These are phyloP conservation scores for Cheilosia vernalis DNA, from an alignment of 2,888 invertebrate genomes.

Conservation along the genomic window DNA sequence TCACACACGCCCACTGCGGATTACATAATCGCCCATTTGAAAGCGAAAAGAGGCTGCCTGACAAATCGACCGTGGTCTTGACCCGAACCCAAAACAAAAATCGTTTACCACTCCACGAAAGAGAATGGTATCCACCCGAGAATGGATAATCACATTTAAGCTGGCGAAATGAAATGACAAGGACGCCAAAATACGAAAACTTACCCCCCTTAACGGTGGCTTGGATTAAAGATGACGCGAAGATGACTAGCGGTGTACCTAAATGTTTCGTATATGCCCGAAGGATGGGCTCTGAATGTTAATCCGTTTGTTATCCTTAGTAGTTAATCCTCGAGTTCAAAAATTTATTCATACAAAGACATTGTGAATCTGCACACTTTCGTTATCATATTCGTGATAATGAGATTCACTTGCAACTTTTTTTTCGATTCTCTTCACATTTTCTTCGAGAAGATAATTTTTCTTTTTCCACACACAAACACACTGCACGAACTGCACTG, in stretches of 20 bases:
- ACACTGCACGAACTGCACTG: slow-evolving; percentile 10
- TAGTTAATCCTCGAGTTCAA: slow-evolving; percentile 67
- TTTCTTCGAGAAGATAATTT: slow-evolving; percentile 13
- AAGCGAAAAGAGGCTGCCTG: slow-evolving; percentile 35
- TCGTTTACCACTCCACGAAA: neutral
- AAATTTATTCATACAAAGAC: slow-evolving; percentile 33
- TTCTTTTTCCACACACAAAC: slow-evolving; percentile 6
- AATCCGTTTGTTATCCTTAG: slow-evolving; percentile 72
- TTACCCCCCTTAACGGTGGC: slow-evolving; percentile 49
- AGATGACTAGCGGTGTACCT: slow-evolving; percentile 8
- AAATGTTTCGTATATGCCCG: slow-evolving; percentile 20
- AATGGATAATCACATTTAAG: slow-evolving; percentile 50
- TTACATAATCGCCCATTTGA: slow-evolving; percentile 64
- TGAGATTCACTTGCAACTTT: slow-evolving; percentile 28
- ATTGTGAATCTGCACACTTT: slow-evolving; percentile 10
- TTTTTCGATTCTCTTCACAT: slow-evolving; percentile 10
- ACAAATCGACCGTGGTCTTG: slow-evolving; percentile 1
- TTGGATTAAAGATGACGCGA: slow-evolving; percentile 27
- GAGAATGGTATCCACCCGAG: neutral
- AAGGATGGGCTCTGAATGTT: slow-evolving; percentile 30
- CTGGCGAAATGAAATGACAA: slow-evolving; percentile 22
- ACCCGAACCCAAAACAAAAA: slow-evolving; percentile 16
- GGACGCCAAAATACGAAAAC: slow-evolving; percentile 38
- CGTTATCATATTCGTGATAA: slow-evolving; percentile 20
- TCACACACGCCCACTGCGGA: slow-evolving; percentile 46